phyloP scores from a whole-genome alignment of 2,888 invertebrate genomes.

The Dinocampus coccinellae region DNA sequence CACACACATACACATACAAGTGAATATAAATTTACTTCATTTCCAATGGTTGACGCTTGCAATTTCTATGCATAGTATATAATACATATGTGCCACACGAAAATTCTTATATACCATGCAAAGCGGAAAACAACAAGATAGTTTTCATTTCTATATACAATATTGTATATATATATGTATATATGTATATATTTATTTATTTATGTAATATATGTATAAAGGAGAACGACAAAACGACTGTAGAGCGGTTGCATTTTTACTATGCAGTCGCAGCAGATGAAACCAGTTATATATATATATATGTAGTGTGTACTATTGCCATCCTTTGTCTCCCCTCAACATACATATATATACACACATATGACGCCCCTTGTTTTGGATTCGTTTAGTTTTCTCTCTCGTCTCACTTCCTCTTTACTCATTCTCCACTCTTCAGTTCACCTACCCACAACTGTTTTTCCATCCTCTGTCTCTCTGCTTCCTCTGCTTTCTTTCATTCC shows the following conservation, averaged over 20 bases:
- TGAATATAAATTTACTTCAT: no score
- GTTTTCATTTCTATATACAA: neutral
- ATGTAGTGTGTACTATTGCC: conserved; percentile 44
- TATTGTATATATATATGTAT: no score
- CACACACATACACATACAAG: no score
- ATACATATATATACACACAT: neutral
- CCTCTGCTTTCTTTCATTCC: no score
- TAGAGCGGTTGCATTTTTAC: conserved; percentile 57
- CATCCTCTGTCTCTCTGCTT: conserved; percentile 16
- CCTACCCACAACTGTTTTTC: conserved; percentile 11
- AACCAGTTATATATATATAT: conserved; percentile 57
- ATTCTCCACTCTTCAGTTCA: neutral
- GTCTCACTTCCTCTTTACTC: neutral
- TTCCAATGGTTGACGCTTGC: neutral
- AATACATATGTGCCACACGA: conserved; percentile 9
- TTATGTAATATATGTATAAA: conserved; percentile 34
- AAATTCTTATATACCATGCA: neutral
- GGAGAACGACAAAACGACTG: conserved; percentile 49
- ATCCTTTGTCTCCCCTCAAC: conserved; percentile 45
- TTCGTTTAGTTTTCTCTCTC: neutral
- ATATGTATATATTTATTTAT: neutral
- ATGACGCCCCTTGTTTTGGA: neutral
- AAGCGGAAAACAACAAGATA: neutral
- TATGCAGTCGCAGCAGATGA: conserved; percentile 60
- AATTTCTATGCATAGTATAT: conserved; percentile 7